phyloP scores from a whole-genome alignment of 1,140 invertebrate genomes.

The Drosophila paulistorum region DNA sequence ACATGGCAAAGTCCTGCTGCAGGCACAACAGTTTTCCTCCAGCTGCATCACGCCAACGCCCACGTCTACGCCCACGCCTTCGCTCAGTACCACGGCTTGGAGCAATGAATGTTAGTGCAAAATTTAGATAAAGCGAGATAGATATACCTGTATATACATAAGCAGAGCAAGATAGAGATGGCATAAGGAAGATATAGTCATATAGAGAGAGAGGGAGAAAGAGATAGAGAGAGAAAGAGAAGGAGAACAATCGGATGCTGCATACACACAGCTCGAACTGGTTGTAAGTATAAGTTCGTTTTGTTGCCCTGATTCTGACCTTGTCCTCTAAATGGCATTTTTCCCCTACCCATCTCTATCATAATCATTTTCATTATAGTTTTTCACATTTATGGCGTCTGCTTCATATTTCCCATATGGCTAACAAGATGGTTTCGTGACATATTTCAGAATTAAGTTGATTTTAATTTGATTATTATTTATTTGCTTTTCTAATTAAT shows the following conservation, averaged over 20 bases:
- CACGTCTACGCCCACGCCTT: not conserved
- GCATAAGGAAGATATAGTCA: not conserved
- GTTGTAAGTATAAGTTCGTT: constrained; percentile 4
- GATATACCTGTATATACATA: not conserved
- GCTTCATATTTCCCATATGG: constrained; percentile 45
- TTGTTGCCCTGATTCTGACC: constrained; percentile 38
- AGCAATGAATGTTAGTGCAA: not conserved
- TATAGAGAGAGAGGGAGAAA: not conserved
- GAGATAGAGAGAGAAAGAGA: not conserved
- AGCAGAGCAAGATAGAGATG: not conserved
- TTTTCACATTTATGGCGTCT: constrained; percentile 39
- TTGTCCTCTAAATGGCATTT: constrained; percentile 49
- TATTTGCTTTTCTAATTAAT: constrained; percentile 6
- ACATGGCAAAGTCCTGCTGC: constrained; percentile 40
- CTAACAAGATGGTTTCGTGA: constrained; percentile 13
- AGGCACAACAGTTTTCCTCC: constrained; percentile 27
- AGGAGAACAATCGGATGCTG: not conserved
- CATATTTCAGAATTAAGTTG: constrained; percentile 5
- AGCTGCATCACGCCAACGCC: constrained; percentile 19
- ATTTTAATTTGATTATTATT: not conserved
- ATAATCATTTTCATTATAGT: not conserved
- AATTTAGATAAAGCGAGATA: not conserved
- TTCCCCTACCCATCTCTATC: constrained; percentile 2
- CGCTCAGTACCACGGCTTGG: not conserved
- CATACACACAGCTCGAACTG: not conserved